Evolutionary conservation across 2,888 invertebrate genomes (phyloP).

Genomic region (Drosophila suboccidentalis): DNA sequence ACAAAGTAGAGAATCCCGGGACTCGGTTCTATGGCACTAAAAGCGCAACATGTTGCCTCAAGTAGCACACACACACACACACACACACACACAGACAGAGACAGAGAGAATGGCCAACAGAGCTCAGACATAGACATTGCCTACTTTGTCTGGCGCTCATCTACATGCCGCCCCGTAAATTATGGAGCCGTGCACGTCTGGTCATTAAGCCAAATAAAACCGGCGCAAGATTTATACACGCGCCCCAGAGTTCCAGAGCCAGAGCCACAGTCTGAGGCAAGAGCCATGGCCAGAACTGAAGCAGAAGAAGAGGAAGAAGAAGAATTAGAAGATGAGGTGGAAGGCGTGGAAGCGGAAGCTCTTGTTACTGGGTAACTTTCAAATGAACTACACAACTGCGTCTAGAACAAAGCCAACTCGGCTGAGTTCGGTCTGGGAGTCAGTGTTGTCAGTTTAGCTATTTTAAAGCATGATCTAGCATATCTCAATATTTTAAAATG

Average conservation of each 20-base stretch:
- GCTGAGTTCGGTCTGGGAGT: not conserved
- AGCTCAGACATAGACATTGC: conserved; percentile 58
- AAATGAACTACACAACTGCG: conserved; percentile 65
- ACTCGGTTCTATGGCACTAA: conserved; percentile 51
- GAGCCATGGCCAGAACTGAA: conserved; percentile 19
- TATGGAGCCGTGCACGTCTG: conserved; percentile 84
- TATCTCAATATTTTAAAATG: too few relatives aligned
- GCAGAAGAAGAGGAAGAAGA: not conserved
- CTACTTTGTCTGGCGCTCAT: conserved; percentile 74
- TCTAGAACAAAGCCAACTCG: conserved; percentile 50
- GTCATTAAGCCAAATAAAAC: conserved; percentile 85
- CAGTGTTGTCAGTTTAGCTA: too few relatives aligned
- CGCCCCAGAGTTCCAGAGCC: conserved; percentile 49
- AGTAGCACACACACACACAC: conserved; percentile 46
- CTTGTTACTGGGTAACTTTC: conserved; percentile 56
- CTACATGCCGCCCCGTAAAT: conserved; percentile 80
- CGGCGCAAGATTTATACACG: conserved; percentile 83
- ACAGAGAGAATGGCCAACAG: conserved; percentile 23
- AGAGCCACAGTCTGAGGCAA: conserved; percentile 25
- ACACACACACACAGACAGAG: conserved; percentile 13
- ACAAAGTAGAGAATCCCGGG: conserved; percentile 67
- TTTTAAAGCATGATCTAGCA: too few relatives aligned
- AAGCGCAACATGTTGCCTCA: conserved; percentile 79
- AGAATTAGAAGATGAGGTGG: conserved; percentile 4
- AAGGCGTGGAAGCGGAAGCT: conserved; percentile 44